Base-by-base conservation (phyloP, 2,113 vertebrate genomes). In the Epinephelus fuscoguttatus region DNA sequence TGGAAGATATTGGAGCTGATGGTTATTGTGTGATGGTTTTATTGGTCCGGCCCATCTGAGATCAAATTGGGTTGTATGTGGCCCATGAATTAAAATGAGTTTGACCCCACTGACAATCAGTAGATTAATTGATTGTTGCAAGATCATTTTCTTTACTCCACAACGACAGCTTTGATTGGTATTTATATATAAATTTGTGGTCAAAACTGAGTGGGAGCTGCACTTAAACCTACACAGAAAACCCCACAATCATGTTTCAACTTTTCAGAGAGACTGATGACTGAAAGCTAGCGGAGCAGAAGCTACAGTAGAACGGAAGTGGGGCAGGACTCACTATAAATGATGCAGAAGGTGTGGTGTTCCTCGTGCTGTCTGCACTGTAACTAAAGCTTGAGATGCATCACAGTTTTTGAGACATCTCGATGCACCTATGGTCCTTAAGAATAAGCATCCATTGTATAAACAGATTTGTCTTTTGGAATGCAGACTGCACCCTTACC, bases 341-440 rank as follows among this genome's bases (percentile, higher is more conserved):
- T 73, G 66, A 81, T 79, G 66, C 80, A 56, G 21, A 68, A 25
- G 17, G 49, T 57, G 66, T 80, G 75, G 47, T 66, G 67, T 74
- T 25, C 33, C 47, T 75, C 50, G 52, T 1, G 27, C 13, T 67
- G 19, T 59, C 1, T 61, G 4, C 21, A 63, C 21, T 72, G 19
- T 62, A 30, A 53, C 45, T 42, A 74, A 80, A 70, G 17, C 25
- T 47, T 0, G 3, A 27, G 47, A 23, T 47, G 62, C 27, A 27
- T 81, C 7, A n/a, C 37, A 8, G 1, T 50, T 57, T 19, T 23
- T 18, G 37, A 75, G 57, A 23, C 6, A 9, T 64, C 67, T 40
- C 1, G 0, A 3, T 40, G 7, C 13, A 27, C 12, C 4, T 50
- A 10, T 1, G n/a, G 0, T 63, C 25, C 9, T 14, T 82, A 1